Base-by-base conservation (phyloP, 2,113 vertebrate species). In the Xyrauchen texanus region DNA sequence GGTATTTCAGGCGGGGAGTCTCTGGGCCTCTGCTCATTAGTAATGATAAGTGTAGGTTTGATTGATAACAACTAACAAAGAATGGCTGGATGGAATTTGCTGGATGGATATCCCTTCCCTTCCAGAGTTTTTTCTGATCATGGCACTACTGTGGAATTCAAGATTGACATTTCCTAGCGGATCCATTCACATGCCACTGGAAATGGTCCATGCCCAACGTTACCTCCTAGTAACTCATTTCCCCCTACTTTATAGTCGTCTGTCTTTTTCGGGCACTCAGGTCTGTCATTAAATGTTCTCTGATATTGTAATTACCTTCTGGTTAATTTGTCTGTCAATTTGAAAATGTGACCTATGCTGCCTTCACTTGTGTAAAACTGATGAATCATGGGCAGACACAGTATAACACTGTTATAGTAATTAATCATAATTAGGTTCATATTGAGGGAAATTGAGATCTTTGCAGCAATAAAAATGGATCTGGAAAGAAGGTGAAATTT, bases 341-440 rank as follows among this genome's bases (percentile, higher is more conserved):
- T 52, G 44, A n/a, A 34, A 57, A n/a, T 58, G 60, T 58, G 46
- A 69, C 66, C n/a, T 66, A 10, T 63, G 47, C 7, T 77, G 34
- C 16, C 16, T 72, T 79, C 16, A 45, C 67, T 68, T 34, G 21
- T 34, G 53, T 70, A 4, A 4, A 51, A 16, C 34, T 57, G 53
- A 66, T 61, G 45, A 70, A 58, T 47, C 6, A 68, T 12, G 13
- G 21, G 15, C 53, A 46, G 52, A 64, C 21, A 34, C 21, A 34
- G 21, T 34, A 34, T 3, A 34, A 6, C 46, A 8, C 63, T 45
- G 34, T 45, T 72, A n/a, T 75, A 44, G 13, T 16, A 62, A 42
- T 62, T 4, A 51, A 78, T 60, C 21, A 62, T 78, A 58, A 78
- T 68, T 69, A 71, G 51, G 34, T 7, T 58, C 7, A 44, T 34